Conservation (phyloP, 2,113 vertebrate genomes). For the Dasyurus viverrinus region DNA sequence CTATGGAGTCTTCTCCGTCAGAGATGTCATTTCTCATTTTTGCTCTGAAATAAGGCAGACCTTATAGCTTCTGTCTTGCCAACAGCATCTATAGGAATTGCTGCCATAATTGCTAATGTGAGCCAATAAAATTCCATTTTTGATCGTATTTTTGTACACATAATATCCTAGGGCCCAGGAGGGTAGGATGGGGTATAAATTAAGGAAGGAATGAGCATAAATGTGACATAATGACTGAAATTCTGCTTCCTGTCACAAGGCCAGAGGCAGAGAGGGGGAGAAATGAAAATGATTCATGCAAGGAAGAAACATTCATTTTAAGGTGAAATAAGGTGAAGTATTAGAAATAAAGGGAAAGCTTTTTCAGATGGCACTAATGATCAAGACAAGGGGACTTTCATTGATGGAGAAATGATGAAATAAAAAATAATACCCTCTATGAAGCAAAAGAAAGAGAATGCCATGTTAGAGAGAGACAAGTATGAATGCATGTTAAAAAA, state of each 20-base stretch:
- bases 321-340: conserved; percentile 27
- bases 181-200: conserved; percentile 8
- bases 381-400: background rate
- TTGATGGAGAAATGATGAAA: background rate
- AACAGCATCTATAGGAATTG: conserved; percentile 36
- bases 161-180: conserved; percentile 34
- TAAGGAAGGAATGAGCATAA: conserved; percentile 40
- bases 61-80: conserved; percentile 45
- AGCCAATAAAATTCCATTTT: conserved; percentile 67
- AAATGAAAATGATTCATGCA: background rate
- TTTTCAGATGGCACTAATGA: conserved; percentile 1
- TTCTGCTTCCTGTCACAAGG: conserved; percentile 36
- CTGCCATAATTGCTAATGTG: conserved; percentile 64
- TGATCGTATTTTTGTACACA: conserved; percentile 62
- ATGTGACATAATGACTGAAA: background rate
- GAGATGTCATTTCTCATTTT: conserved; percentile 65
- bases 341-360: conserved; percentile 26
- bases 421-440: background rate
- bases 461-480: background rate
- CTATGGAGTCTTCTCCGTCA: conserved; percentile 63
- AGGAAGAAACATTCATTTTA: conserved; percentile 38
- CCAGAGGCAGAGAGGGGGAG: background rate
- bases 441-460: background rate
- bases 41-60: conserved; percentile 58
- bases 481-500: background rate